These are phyloP conservation scores for Colaptes auratus DNA, from an alignment of 2,113 vertebrate species.

Conservation along the genomic window DNA sequence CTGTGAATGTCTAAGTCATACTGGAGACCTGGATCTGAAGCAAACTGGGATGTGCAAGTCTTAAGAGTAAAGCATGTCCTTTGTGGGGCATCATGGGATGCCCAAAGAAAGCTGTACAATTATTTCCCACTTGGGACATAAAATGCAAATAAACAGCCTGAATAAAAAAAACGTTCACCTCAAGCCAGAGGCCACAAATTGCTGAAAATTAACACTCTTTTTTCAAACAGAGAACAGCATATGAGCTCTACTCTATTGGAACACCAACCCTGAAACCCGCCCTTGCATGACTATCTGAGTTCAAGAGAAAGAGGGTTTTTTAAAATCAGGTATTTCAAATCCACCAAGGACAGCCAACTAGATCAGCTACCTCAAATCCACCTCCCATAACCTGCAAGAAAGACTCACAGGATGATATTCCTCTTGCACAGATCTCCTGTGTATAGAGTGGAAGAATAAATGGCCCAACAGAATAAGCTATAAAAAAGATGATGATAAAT, in stretches of 20 bases:
- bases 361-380: neutral
- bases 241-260: neutral
- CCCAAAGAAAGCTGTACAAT: neutral
- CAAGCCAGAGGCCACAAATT: neutral
- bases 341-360: neutral
- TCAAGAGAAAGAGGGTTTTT: neutral
- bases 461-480: neutral
- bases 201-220: neutral
- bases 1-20: neutral
- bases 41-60: neutral
- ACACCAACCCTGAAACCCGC: neutral
- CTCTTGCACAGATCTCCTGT: neutral
- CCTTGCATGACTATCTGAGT: neutral
- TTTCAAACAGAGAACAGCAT: neutral
- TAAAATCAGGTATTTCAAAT: neutral
- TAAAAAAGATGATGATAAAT: neutral
- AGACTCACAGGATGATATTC: neutral
- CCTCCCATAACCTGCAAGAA: neutral
- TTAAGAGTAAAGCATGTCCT: neutral
- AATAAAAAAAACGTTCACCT: neutral
- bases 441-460: neutral
- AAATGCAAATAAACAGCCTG: neutral
- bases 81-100: neutral
- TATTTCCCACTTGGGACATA: neutral
- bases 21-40: neutral